These are phyloP conservation scores for Brotula barbata DNA, from an alignment of 2,797 vertebrate species.

Conservation along the genomic window DNA sequence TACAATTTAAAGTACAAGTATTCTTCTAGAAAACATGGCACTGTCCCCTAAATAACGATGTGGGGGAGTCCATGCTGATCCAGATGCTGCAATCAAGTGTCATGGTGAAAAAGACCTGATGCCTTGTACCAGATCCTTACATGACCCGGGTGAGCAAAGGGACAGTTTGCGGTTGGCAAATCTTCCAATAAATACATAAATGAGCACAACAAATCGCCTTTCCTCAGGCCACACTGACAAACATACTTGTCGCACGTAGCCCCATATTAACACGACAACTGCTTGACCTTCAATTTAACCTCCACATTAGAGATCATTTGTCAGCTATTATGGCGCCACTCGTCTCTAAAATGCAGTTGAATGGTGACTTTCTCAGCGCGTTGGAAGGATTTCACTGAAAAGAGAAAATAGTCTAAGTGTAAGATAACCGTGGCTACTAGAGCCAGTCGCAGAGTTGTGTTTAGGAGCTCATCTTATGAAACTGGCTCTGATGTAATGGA, in stretches of 20 bases:
- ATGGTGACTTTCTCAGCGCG: conserved; percentile 43
- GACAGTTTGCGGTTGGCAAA: too few relatives aligned
- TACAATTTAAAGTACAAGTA: too few relatives aligned
- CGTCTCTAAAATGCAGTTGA: conserved; percentile 14
- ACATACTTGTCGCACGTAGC: conserved; percentile 3
- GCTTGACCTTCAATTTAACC: conserved; percentile 27
- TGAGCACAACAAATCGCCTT: background rate
- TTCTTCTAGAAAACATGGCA: too few relatives aligned
- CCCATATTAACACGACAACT: background rate
- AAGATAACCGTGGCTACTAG: conserved; percentile 63
- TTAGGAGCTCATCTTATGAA: conserved; percentile 69
- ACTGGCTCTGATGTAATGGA: conserved; percentile 57
- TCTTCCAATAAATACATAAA: too few relatives aligned
- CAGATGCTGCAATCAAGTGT: too few relatives aligned
- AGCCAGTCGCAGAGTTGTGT: conserved; percentile 61
- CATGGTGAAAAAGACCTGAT: too few relatives aligned
- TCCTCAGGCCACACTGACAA: conserved; percentile 1
- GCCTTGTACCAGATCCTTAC: too few relatives aligned
- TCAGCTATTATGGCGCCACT: too few relatives aligned
- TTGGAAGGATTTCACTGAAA: conserved; percentile 52
- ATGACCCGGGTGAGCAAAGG: too few relatives aligned
- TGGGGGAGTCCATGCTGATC: too few relatives aligned
- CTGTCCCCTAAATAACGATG: too few relatives aligned
- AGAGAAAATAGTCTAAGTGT: conserved; percentile 53
- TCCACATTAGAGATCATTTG: too few relatives aligned